These are phyloP conservation scores for Drosophila bunnanda DNA, from an alignment of 2,888 invertebrate genomes.

Conservation along the genomic window DNA sequence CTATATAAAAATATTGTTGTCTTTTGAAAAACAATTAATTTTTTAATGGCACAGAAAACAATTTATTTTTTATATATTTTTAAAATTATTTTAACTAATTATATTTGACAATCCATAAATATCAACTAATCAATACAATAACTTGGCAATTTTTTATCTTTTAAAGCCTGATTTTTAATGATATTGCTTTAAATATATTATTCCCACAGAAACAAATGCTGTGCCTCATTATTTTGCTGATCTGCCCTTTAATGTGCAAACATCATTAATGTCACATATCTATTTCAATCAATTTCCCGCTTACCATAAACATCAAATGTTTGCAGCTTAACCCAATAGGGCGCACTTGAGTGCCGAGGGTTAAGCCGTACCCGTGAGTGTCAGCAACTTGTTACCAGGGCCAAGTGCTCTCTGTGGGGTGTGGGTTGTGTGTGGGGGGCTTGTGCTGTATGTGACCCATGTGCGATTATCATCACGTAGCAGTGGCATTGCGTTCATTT, in stretches of 20 bases:
- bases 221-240: no score
- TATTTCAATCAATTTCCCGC: conserved; percentile 1
- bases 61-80: neutral
- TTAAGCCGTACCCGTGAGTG: conserved; percentile 34
- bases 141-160: neutral
- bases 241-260: neutral
- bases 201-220: neutral
- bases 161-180: neutral
- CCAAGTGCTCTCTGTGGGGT: conserved; percentile 19
- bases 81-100: no score
- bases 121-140: neutral
- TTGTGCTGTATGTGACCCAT: conserved; percentile 23
- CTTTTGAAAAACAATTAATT: neutral
- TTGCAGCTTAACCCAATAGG: conserved; percentile 38
- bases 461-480: conserved; percentile 57
- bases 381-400: conserved; percentile 46
- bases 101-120: neutral
- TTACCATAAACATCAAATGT: conserved; percentile 33
- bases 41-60: neutral
- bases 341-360: conserved; percentile 25
- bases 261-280: conserved; percentile 4
- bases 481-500: conserved; percentile 54
- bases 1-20: no score
- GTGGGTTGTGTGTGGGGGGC: neutral
- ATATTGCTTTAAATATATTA: neutral